Conservation (phyloP, 2,797 vertebrate genomes). For the Myotis vivesi region DNA sequence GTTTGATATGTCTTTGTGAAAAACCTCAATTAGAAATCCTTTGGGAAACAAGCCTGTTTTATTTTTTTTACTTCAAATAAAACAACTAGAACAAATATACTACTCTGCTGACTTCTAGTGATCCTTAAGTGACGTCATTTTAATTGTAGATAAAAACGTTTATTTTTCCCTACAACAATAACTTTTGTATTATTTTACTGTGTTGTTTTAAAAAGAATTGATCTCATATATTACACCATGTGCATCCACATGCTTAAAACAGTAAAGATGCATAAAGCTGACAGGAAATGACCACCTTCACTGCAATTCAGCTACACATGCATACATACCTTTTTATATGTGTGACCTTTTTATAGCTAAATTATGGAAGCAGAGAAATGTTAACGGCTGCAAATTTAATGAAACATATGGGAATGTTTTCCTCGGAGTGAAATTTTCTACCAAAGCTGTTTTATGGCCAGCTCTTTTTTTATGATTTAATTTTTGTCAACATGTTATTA, state of each 20-base stretch:
- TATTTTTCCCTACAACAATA: not conserved
- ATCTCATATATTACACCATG: not conserved
- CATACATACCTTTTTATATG: not conserved
- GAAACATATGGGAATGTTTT: conserved; percentile 49
- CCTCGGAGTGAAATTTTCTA: conserved; percentile 5
- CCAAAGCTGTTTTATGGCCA: conserved; percentile 28
- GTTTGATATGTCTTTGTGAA: not conserved
- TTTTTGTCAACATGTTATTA: conserved; percentile 48
- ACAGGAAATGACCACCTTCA: not conserved
- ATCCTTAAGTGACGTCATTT: not conserved
- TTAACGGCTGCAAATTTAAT: not conserved
- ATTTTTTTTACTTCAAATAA: not conserved
- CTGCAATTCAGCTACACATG: not conserved
- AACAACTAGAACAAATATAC: not conserved
- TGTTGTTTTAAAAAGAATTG: not conserved
- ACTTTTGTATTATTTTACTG: not conserved
- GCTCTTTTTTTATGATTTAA: not conserved
- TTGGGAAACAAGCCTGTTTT: not conserved
- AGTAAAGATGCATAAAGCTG: not conserved
- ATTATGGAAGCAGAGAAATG: conserved; percentile 30
- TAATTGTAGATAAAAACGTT: not conserved
- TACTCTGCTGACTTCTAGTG: not conserved
- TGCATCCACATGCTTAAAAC: not conserved
- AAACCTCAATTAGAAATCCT: not conserved
- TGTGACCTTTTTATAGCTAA: not conserved